These are phyloP conservation scores for Aphelocoma californica DNA, from an alignment of 2,797 vertebrate genomes.

Conservation along the genomic window DNA sequence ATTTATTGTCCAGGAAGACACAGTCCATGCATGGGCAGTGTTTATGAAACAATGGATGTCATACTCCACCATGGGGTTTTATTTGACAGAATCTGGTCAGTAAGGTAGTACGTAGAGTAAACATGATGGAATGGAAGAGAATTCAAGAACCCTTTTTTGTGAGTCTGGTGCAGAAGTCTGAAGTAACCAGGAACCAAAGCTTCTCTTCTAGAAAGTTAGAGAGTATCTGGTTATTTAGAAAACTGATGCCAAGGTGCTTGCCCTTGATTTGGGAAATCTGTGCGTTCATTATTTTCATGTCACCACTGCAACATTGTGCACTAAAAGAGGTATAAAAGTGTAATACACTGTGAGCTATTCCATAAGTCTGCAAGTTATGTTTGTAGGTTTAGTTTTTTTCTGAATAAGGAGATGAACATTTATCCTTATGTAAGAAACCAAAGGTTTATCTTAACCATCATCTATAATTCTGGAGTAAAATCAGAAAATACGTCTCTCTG, in stretches of 20 bases:
- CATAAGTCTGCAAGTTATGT: background rate
- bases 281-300: background rate
- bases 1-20: slow-evolving; percentile 61
- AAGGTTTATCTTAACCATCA: background rate
- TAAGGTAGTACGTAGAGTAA: slow-evolving; percentile 39
- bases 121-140: slow-evolving; percentile 27
- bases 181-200: background rate
- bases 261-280: background rate
- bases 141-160: slow-evolving; percentile 26
- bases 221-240: background rate
- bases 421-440: background rate
- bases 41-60: slow-evolving; percentile 59
- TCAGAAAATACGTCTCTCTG: background rate
- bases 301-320: background rate
- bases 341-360: background rate
- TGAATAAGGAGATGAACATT: background rate
- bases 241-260: background rate
- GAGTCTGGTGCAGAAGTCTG: slow-evolving; percentile 28
- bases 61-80: slow-evolving; percentile 3
- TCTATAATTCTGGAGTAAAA: background rate
- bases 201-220: background rate
- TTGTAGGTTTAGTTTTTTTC: background rate
- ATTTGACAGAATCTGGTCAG: slow-evolving; percentile 56
- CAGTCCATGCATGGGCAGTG: slow-evolving; percentile 39
- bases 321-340: background rate